Conservation (phyloP, 1,140 invertebrate genomes). For the Bombus waltoni region DNA sequence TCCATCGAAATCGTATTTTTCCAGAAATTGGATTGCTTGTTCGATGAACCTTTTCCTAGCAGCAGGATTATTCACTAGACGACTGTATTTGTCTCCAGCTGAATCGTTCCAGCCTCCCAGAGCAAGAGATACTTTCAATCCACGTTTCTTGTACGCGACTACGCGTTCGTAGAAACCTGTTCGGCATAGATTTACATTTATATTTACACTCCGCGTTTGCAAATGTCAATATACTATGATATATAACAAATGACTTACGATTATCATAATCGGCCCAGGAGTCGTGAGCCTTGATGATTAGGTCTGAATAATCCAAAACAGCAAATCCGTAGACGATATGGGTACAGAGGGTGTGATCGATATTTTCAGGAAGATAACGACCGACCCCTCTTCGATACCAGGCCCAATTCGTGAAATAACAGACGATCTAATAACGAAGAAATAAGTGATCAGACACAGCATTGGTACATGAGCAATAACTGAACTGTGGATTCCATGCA, state of each 20-base stretch:
- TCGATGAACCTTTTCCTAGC: conserved; percentile 88
- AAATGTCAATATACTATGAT: neutral
- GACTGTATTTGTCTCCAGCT: conserved; percentile 92
- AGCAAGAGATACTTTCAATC: conserved; percentile 92
- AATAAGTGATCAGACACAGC: neutral
- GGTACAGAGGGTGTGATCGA: conserved; percentile 93
- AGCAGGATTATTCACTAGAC: conserved; percentile 89
- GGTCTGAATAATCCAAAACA: conserved; percentile 89
- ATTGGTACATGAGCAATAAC: too few relatives aligned
- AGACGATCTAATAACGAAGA: conserved; percentile 86
- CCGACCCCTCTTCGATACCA: conserved; percentile 93
- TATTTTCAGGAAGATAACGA: conserved; percentile 92
- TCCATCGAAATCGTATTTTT: conserved; percentile 93
- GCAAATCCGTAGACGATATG: conserved; percentile 97
- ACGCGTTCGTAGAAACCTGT: conserved; percentile 92
- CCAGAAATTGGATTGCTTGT: conserved; percentile 89
- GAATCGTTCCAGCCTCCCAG: conserved; percentile 96
- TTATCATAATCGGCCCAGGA: conserved; percentile 95
- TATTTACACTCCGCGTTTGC: too few relatives aligned
- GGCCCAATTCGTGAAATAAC: conserved; percentile 97
- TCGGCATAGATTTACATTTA: conserved; percentile 15
- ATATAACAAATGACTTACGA: conserved; percentile 82
- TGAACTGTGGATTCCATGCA: too few relatives aligned
- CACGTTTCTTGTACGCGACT: conserved; percentile 89
- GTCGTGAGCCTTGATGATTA: conserved; percentile 92